Percentiles rank a stretch among this genome's conserved stretches.
phyloP scores from a whole-genome alignment of 2,797 vertebrate species.

The Luscinia luscinia region DNA sequence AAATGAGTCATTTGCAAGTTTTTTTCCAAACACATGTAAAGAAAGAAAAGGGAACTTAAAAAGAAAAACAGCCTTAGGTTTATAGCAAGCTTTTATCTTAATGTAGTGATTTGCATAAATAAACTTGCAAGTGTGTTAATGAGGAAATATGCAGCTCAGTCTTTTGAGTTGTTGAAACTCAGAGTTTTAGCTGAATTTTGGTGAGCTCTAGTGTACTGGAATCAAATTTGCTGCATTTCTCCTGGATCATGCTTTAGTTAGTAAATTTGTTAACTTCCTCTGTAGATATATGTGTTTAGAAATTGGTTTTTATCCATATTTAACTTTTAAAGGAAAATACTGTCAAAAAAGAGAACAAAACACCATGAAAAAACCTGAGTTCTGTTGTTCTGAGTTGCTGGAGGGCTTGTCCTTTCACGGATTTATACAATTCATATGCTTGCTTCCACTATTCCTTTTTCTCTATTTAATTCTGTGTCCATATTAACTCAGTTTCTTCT shows the following conservation, averaged over 20 bases:
- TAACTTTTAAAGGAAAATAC: background rate
- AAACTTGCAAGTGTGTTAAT: background rate
- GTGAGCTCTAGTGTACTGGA: background rate
- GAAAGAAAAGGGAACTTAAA: background rate
- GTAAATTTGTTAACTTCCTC: background rate
- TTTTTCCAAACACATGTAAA: background rate
- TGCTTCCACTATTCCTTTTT: background rate
- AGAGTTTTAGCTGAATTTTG: background rate
- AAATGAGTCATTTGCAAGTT: background rate
- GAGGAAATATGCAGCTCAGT: background rate
- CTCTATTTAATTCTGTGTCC: background rate
- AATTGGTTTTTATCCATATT: background rate
- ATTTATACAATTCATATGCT: background rate
- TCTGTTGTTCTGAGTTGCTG: background rate
- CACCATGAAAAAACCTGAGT: accelerated
- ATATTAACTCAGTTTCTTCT: background rate
- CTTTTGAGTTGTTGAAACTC: background rate
- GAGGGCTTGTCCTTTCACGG: background rate
- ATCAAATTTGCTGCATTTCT: background rate
- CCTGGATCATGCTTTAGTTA: background rate
- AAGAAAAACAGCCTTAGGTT: constrained; percentile 6
- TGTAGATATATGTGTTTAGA: background rate
- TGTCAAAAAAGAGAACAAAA: background rate
- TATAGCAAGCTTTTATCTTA: constrained; percentile 2
- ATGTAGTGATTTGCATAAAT: constrained; percentile 10